Percentiles rank a stretch among this genome's conserved stretches.
phyloP scores from a whole-genome alignment of 2,797 vertebrate species.

The Acanthurus tractus region DNA sequence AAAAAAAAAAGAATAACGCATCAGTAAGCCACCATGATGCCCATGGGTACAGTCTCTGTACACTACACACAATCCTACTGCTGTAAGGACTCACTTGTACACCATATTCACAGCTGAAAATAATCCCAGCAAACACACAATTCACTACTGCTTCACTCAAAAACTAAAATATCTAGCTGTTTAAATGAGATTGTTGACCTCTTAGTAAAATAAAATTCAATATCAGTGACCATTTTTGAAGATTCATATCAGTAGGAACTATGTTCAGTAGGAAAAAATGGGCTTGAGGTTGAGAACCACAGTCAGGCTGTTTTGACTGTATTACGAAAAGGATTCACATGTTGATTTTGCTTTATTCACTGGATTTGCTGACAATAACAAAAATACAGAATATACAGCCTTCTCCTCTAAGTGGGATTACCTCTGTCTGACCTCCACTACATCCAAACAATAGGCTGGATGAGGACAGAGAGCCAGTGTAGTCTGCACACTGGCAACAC shows the following conservation, averaged over 20 bases:
- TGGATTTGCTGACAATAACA: not conserved
- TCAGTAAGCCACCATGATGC: too few relatives aligned
- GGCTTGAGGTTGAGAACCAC: not conserved
- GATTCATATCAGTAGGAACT: not conserved
- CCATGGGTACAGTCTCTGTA: too few relatives aligned
- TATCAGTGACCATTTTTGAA: not conserved
- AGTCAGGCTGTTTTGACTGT: not conserved
- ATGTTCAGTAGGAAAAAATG: not conserved
- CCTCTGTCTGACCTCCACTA: slow-evolving; percentile 2
- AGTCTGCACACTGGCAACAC: slow-evolving; percentile 7
- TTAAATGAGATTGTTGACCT: too few relatives aligned
- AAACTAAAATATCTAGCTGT: too few relatives aligned
- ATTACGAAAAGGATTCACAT: not conserved
- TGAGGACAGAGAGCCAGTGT: not conserved
- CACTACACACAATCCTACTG: not conserved
- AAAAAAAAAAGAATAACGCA: too few relatives aligned
- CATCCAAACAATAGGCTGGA: slow-evolving; percentile 11
- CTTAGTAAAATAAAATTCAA: too few relatives aligned
- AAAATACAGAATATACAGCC: not conserved
- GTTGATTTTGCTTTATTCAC: not conserved
- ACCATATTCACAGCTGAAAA: slow-evolving; percentile 1
- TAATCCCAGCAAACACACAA: not conserved
- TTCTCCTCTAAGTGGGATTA: not conserved
- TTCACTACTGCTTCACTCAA: too few relatives aligned
- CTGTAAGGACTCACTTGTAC: slow-evolving; percentile 1